Conservation (phyloP, 2,113 vertebrate genomes). For the Microtus ochrogaster region DNA sequence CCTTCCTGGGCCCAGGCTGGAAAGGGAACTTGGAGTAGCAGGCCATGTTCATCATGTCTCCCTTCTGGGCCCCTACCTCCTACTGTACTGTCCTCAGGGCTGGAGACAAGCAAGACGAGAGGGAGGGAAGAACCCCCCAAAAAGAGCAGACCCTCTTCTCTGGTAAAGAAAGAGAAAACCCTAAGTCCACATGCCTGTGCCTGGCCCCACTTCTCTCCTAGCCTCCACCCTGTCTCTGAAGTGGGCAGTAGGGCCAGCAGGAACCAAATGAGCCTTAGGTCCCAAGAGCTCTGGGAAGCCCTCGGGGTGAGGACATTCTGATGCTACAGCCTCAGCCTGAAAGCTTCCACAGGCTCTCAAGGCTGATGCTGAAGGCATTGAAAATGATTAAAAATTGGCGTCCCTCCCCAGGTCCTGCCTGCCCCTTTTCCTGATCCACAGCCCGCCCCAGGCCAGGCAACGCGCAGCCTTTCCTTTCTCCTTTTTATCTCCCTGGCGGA, state of each 20-base stretch:
- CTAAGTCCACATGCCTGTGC: fast-evolving
- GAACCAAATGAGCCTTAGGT: not conserved
- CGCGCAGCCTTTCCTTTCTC: not conserved
- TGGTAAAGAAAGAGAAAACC: not conserved
- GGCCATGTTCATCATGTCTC: fast-evolving
- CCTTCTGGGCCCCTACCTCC: not conserved
- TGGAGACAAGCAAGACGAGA: not conserved
- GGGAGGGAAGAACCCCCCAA: not conserved
- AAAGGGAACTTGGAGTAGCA: not conserved
- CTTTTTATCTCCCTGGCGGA: conserved; percentile 72
- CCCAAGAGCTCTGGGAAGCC: not conserved
- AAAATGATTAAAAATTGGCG: not conserved
- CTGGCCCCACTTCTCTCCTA: not conserved
- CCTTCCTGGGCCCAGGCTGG: not conserved
- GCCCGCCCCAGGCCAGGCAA: not conserved
- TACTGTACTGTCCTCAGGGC: not conserved
- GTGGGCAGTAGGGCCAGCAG: not conserved
- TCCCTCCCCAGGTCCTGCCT: fast-evolving
- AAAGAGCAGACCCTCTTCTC: not conserved
- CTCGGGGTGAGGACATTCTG: too few relatives aligned
- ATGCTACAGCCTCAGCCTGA: fast-evolving
- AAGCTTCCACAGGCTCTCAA: not conserved
- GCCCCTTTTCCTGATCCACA: not conserved
- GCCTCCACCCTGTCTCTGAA: not conserved
- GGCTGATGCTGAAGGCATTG: not conserved